phyloP scores from a whole-genome alignment of 1,140 invertebrate species.

The Diplogasteroides magnus region DNA sequence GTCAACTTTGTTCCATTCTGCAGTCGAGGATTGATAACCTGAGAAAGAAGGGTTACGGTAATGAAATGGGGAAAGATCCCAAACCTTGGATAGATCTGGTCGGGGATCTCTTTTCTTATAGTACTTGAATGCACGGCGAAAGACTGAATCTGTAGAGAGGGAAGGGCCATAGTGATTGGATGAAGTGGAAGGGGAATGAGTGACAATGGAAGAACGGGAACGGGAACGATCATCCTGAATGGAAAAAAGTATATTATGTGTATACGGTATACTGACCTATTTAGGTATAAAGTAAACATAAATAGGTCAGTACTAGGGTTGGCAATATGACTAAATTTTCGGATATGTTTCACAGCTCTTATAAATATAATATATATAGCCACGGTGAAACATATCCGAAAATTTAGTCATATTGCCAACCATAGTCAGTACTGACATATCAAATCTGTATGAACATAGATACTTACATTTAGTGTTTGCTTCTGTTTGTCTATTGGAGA shows the following conservation, averaged over 20 bases:
- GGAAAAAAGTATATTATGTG: too few species aligned
- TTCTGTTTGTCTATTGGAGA: too few species aligned
- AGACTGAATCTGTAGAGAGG: conserved; percentile 4
- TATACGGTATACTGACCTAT: not conserved
- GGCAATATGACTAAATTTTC: too few species aligned
- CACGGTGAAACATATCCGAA: not conserved
- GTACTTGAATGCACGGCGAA: conserved; percentile 19
- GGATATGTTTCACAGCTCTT: too few species aligned
- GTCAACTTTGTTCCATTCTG: not conserved
- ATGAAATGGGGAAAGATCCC: not conserved
- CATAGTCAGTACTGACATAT: not conserved
- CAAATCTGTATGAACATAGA: too few species aligned
- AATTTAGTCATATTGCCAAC: not conserved
- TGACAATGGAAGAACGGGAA: not conserved
- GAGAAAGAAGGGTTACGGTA: not conserved
- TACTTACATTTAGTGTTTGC: too few species aligned
- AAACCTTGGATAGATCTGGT: conserved; percentile 20
- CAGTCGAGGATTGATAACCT: conserved; percentile 5
- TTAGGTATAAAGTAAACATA: not conserved
- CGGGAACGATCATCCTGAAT: conserved; percentile 4
- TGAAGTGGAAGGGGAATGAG: not conserved
- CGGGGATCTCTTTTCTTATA: conserved; percentile 24
- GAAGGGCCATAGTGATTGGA: not conserved
- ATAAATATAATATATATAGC: too few species aligned
- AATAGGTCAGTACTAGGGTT: too few species aligned